A percentile compares a stretch with the other conserved stretches of the same genome.
These are phyloP conservation scores for Solenodon paradoxus DNA, from an alignment of 2,113 vertebrate genomes.

Conservation along the genomic window DNA sequence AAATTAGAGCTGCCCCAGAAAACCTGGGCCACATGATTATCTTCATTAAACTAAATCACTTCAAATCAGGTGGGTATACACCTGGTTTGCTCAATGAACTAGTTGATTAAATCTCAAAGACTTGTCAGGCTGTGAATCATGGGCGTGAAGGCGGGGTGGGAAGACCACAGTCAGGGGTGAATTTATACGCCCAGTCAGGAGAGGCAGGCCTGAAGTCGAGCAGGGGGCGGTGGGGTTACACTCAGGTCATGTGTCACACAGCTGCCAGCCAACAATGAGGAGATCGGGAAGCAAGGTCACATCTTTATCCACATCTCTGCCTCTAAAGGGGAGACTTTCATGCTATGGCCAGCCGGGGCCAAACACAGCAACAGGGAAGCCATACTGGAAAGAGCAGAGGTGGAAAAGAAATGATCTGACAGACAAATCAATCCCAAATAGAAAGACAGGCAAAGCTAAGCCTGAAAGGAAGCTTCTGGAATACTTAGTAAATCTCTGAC, in stretches of 20 bases:
- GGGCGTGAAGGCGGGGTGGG: not conserved
- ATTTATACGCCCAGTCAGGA: not conserved
- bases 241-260: not conserved
- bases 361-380: no score
- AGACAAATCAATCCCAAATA: not conserved
- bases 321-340: no score
- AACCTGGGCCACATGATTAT: conserved; percentile 63
- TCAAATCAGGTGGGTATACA: conserved; percentile 78
- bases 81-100: conserved; percentile 77
- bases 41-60: conserved; percentile 76
- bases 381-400: not conserved
- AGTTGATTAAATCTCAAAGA: conserved; percentile 72
- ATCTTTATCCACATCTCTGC: no score
- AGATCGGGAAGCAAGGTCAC: not conserved
- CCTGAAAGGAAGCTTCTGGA: not conserved
- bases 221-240: not conserved
- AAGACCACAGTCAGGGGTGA: not conserved
- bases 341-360: no score
- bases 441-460: not conserved
- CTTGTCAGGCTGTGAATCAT: conserved; percentile 63
- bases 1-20: conserved; percentile 77
- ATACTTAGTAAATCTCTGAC: not conserved
- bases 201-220: not conserved
- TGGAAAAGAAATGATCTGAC: not conserved
- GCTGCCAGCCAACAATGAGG: not conserved